These are phyloP conservation scores for Drosophila pseudoananassae DNA, from an alignment of 1,140 invertebrate genomes.

Conservation along the genomic window DNA sequence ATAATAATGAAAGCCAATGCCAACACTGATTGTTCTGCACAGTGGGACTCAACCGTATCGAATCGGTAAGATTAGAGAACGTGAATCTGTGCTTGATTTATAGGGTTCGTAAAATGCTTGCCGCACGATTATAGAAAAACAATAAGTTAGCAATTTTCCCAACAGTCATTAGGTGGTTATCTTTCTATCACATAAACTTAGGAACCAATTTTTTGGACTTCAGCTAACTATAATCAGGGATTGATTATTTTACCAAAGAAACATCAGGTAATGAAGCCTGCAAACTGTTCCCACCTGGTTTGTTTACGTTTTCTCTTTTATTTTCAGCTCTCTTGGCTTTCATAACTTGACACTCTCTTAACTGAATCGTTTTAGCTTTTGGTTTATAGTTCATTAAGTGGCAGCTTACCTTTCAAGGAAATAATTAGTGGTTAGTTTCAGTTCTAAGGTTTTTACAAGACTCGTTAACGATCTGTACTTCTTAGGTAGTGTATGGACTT, in stretches of 20 bases:
- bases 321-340: not conserved
- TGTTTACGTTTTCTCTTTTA: not conserved
- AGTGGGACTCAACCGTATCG: conserved; percentile 2
- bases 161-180: conserved; percentile 24
- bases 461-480: not conserved
- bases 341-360: conserved; percentile 8
- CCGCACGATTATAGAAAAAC: conserved; percentile 13
- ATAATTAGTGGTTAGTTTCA: not conserved
- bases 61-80: conserved; percentile 30
- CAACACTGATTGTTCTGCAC: not conserved
- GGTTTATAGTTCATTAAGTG: conserved; percentile 3
- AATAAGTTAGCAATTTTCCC: conserved; percentile 33
- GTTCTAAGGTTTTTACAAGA: not conserved
- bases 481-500: not conserved
- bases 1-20: not conserved
- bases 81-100: conserved; percentile 2
- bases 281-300: conserved; percentile 11
- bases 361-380: not conserved
- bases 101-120: conserved; percentile 3
- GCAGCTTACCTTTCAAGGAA: not conserved
- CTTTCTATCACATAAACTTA: not conserved
- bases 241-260: conserved; percentile 16
- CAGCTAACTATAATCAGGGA: not conserved
- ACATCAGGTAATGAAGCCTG: not conserved
- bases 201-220: not conserved